Percentiles rank a stretch among this genome's conserved stretches.
Conservation (phyloP, 2,113 vertebrate genomes). For the Vidua macroura region DNA sequence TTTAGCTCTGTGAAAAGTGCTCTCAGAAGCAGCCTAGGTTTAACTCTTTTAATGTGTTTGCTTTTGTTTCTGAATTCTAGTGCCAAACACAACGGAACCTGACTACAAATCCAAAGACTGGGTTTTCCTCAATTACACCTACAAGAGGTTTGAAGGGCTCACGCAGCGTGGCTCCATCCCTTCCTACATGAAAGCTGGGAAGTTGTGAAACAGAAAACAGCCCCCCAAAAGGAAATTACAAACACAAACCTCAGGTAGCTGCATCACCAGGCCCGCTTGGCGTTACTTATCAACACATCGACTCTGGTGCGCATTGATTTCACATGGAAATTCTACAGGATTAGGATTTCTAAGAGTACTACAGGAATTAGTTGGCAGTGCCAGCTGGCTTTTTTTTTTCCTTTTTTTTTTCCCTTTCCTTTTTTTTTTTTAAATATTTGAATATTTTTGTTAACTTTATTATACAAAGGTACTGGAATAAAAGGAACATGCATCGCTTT, state of each 20-base stretch:
- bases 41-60: background rate
- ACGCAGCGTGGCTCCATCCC: constrained; percentile 96
- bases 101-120: constrained; percentile 99
- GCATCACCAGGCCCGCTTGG: constrained; percentile 65
- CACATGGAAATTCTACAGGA: constrained; percentile 73
- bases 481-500: constrained; percentile 66
- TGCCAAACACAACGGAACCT: constrained; percentile 89
- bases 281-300: constrained; percentile 50
- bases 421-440: constrained; percentile 58
- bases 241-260: constrained; percentile 73
- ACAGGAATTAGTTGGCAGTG: constrained; percentile 76
- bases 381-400: constrained; percentile 67
- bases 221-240: background rate
- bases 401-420: background rate
- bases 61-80: constrained; percentile 54
- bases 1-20: background rate
- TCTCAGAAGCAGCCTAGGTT: background rate
- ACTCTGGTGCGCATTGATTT: constrained; percentile 57
- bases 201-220: constrained; percentile 75
- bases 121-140: constrained; percentile 99
- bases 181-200: constrained; percentile 93
- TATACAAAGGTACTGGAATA: constrained; percentile 79
- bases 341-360: constrained; percentile 74
- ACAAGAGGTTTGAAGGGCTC: constrained; percentile 96
- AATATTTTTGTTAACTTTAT: constrained; percentile 80